phyloP scores from a whole-genome alignment of 2,113 vertebrate genomes.

The Phylloscopus whistleri region DNA sequence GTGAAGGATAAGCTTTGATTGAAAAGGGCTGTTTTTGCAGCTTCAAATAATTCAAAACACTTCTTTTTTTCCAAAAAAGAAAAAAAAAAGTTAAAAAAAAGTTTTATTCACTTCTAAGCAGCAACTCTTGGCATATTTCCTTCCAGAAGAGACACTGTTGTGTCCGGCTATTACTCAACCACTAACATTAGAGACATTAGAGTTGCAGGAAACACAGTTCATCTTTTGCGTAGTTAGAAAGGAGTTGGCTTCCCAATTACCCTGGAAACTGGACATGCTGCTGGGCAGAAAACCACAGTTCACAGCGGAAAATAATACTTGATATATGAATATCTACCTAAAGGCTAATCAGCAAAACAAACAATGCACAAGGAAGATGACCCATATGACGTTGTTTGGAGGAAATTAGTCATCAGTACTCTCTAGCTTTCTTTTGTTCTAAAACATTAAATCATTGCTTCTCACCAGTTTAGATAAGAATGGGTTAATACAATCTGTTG shows the following conservation, averaged over 20 bases:
- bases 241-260: constrained; percentile 56
- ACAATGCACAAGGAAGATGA: background rate
- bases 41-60: constrained; percentile 33
- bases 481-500: constrained; percentile 6
- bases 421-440: constrained; percentile 8
- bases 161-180: constrained; percentile 55
- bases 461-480: background rate
- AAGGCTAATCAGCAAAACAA: constrained; percentile 34
- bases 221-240: constrained; percentile 51
- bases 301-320: constrained; percentile 35
- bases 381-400: constrained; percentile 14
- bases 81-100: background rate
- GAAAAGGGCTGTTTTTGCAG: constrained; percentile 31
- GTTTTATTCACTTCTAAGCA: background rate
- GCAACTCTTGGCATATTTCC: constrained; percentile 7
- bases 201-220: constrained; percentile 58
- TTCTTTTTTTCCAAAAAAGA: background rate
- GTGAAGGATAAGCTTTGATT: constrained; percentile 17
- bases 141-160: constrained; percentile 29
- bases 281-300: constrained; percentile 63
- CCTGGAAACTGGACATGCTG: constrained; percentile 42
- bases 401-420: constrained; percentile 60
- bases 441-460: background rate
- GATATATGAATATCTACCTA: constrained; percentile 32
- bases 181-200: background rate